phyloP scores from a whole-genome alignment of 2,888 invertebrate genomes.

The Uropetala carovei region DNA sequence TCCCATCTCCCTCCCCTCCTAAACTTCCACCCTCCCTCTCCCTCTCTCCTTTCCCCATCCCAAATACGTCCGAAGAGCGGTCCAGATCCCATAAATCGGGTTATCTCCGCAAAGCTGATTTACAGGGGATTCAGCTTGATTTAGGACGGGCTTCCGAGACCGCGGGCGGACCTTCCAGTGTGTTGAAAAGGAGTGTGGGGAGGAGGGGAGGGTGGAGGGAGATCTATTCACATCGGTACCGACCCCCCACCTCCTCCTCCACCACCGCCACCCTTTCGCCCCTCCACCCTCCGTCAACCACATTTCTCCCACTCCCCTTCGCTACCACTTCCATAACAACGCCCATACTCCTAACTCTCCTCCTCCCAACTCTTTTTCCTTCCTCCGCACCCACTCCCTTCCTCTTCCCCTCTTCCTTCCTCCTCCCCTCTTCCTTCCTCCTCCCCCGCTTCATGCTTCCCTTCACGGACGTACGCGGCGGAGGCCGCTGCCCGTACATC shows the following conservation, averaged over 20 bases:
- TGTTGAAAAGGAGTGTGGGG: slow-evolving; percentile 51
- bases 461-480: not conserved
- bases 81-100: slow-evolving; percentile 64
- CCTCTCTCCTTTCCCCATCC: not conserved
- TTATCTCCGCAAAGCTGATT: slow-evolving; percentile 64
- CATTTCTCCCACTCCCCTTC: not conserved
- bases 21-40: not conserved
- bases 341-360: not conserved
- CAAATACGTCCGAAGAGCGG: slow-evolving; percentile 58
- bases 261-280: not conserved
- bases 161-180: slow-evolving; percentile 55
- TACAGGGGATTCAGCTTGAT: slow-evolving; percentile 64
- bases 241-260: slow-evolving; percentile 2
- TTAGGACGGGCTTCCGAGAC: slow-evolving; percentile 63
- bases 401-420: not conserved
- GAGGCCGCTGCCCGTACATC: slow-evolving; percentile 13
- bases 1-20: not conserved
- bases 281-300: not conserved
- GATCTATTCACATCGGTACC: slow-evolving; percentile 52
- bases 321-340: not conserved
- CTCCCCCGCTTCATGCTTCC: not conserved
- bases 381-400: slow-evolving; percentile 9
- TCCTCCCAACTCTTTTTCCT: not conserved
- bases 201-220: not conserved
- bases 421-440: not conserved